Evolutionary conservation across 2,797 vertebrate species (phyloP).

Genomic region (Pelochelys cantorii): DNA sequence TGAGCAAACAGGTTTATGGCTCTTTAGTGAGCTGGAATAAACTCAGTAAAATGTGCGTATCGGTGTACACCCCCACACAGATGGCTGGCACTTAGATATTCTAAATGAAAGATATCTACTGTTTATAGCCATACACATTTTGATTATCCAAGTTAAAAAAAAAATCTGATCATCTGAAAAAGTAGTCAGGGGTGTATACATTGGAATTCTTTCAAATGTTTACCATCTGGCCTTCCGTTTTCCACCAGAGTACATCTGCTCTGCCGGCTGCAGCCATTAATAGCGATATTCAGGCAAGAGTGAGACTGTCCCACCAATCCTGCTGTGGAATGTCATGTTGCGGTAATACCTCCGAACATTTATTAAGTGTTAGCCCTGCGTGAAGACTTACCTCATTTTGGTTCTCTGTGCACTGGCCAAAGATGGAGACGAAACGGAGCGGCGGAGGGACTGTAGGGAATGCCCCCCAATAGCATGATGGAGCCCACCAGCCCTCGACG

Average conservation of each 20-base stretch:
- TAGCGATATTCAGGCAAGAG: accelerated
- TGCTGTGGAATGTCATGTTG: neutral
- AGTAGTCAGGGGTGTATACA: neutral
- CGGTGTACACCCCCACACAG: neutral
- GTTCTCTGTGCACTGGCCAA: neutral
- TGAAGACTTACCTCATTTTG: neutral
- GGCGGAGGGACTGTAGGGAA: neutral
- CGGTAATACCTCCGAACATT: neutral
- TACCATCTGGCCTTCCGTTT: neutral
- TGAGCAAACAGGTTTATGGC: neutral
- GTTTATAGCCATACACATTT: neutral
- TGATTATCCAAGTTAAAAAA: neutral
- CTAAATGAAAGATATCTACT: neutral
- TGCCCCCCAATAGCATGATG: neutral
- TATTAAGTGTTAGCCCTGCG: constrained; percentile 16
- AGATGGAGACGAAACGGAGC: accelerated
- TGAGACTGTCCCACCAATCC: neutral
- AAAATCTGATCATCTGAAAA: neutral
- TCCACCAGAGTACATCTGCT: neutral
- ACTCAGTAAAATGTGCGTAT: neutral
- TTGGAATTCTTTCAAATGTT: neutral
- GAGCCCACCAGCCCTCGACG: neutral
- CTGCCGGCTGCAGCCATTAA: accelerated
- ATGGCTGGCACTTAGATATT: neutral
- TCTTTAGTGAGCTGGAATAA: neutral